Conservation (phyloP, 2,113 vertebrate genomes). For the Oreocharis arfaki region DNA sequence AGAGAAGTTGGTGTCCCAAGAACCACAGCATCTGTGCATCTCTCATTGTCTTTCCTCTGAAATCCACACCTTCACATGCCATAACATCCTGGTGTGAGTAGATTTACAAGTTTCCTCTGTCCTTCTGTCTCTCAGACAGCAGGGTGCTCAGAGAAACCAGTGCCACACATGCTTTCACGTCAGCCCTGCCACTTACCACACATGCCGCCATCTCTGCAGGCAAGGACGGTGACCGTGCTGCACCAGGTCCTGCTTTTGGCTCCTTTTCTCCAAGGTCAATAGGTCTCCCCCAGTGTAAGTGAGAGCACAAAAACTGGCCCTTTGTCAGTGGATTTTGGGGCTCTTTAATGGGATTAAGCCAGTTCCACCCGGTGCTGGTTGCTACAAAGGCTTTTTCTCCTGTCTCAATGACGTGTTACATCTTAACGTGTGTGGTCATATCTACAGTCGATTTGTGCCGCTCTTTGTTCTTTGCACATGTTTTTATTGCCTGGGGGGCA, state of each 20-base stretch:
- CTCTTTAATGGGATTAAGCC: slow-evolving; percentile 41
- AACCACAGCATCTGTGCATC: neutral
- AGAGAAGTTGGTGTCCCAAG: neutral
- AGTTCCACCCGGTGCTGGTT: slow-evolving; percentile 6
- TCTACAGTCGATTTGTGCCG: slow-evolving; percentile 51
- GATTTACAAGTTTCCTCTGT: neutral
- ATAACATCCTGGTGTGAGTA: neutral
- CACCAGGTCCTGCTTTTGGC: neutral
- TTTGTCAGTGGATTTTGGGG: slow-evolving; percentile 16
- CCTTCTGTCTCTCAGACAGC: neutral
- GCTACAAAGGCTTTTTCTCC: slow-evolving; percentile 45
- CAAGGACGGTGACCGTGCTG: fast-evolving
- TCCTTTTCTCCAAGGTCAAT: neutral
- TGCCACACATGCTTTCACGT: neutral
- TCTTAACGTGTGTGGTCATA: slow-evolving; percentile 59
- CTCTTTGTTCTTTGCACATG: slow-evolving; percentile 55
- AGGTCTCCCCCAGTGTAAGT: neutral
- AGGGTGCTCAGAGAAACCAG: neutral
- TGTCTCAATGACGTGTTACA: slow-evolving; percentile 9
- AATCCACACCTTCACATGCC: neutral
- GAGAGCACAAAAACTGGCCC: slow-evolving; percentile 10
- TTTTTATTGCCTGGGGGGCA: slow-evolving; percentile 48
- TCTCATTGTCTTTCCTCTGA: neutral
- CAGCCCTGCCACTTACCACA: neutral
- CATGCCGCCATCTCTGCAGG: neutral